Conservation (phyloP, 2,113 vertebrate genomes). For the Platycercus adscitus region DNA sequence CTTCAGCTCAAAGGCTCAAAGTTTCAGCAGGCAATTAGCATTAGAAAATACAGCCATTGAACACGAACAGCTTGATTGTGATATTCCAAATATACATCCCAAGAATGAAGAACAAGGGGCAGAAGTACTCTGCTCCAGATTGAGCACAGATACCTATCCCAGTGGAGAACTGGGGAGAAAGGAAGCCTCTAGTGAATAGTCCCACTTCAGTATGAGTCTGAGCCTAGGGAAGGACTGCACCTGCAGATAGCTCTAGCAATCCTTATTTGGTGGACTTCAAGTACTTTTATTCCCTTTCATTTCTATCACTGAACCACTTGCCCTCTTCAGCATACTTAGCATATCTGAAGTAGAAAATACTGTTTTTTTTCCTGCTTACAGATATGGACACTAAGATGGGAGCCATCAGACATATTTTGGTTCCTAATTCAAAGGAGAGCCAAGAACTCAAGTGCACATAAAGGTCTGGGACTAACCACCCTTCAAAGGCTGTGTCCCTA, state of each 20-base stretch:
- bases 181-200: not conserved
- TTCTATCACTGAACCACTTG: not conserved
- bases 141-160: not conserved
- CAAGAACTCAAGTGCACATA: not conserved
- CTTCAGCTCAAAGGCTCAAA: not conserved
- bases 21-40: slow-evolving; percentile 5
- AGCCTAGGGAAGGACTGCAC: not conserved
- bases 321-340: not conserved
- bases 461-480: not conserved
- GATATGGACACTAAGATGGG: fast-evolving
- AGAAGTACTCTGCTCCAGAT: not conserved
- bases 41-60: not conserved
- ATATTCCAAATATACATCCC: not conserved
- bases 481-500: not conserved
- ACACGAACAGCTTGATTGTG: not conserved
- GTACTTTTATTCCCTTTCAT: not conserved
- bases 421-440: not conserved
- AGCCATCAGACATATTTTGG: not conserved
- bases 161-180: not conserved
- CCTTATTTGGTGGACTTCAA: not conserved
- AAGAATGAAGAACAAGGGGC: not conserved
- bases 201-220: not conserved
- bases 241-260: not conserved
- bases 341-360: not conserved
- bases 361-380: not conserved